These are phyloP conservation scores for Bothrops jararaca DNA, from an alignment of 2,113 vertebrate species.

Conservation along the genomic window DNA sequence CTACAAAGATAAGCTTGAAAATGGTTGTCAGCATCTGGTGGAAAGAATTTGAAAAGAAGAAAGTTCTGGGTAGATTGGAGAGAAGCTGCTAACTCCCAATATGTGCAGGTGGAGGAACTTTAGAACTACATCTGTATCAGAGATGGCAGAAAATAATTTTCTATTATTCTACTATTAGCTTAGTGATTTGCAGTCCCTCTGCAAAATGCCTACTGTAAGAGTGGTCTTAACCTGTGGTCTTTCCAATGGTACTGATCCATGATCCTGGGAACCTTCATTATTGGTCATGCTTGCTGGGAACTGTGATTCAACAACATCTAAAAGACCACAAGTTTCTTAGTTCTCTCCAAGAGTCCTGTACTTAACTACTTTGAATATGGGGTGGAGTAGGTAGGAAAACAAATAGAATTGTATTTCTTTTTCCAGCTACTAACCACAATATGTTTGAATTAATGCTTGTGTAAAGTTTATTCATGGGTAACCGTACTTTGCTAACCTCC, in stretches of 20 bases:
- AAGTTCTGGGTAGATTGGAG: background rate
- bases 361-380: background rate
- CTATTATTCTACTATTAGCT: background rate
- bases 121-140: background rate
- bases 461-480: background rate
- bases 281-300: background rate
- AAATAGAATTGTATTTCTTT: background rate
- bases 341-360: background rate
- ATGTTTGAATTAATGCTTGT: background rate
- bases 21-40: background rate
- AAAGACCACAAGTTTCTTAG: background rate
- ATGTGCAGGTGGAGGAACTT: too few species aligned
- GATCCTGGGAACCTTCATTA: background rate
- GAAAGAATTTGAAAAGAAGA: background rate
- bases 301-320: background rate
- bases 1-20: slow-evolving; percentile 3
- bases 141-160: background rate
- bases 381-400: background rate
- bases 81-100: background rate
- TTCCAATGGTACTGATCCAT: background rate
- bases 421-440: background rate
- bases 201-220: background rate
- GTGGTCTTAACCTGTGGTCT: background rate
- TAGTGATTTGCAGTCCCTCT: too few species aligned
- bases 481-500: background rate